Base-by-base conservation (phyloP, 2,888 invertebrate species). In the Gibbula magus region DNA sequence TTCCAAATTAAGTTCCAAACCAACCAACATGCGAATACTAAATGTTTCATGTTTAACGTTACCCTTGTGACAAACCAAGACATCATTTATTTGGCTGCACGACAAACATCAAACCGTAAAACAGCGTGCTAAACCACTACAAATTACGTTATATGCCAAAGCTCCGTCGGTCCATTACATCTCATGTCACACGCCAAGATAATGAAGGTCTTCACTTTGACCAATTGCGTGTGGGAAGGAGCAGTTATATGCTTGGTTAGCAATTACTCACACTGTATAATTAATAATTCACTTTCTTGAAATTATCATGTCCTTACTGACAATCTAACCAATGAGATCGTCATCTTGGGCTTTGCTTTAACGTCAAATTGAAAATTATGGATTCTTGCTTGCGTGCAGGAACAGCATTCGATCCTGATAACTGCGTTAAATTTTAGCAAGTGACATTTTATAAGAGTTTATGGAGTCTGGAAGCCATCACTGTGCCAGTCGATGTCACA, bases 391-490 rank as follows among this genome's bases (percentile, higher is more conserved):
- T 35, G 35, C 70, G n/a, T 39, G 70, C 20, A 35, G 45, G 39
- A 35, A n/a, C 20, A 35, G 35, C 35, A 70, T 70, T 70, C 70
- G n/a, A 70, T 70, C 18, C 35, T 25, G 32, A 70, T 70, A 32
- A 70, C 70, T 70, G 39, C 35, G 70, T 10, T 20, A 20, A 39
- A 39, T 35, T 70, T 70, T 70, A n/a, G 35, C 29, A 70, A 39
- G 70, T 70, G 70, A 35, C 39, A 70, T 35, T 39, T 70, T 70
- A 70, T 70, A 32, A 35, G 32, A 20, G 39, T 70, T 70, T 70
- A 70, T 70, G 35, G n/a, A 39, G 70, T 35, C 70, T 70, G 70
- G 32, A 39, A 70, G 35, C 1, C 35, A 70, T 70, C 70, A 70
- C 13, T 70, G 10, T 35, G 16, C 70, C 16, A 32, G 45, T 13